Base-by-base conservation (phyloP, 2,888 invertebrate species). In the Pinctada fucata region DNA sequence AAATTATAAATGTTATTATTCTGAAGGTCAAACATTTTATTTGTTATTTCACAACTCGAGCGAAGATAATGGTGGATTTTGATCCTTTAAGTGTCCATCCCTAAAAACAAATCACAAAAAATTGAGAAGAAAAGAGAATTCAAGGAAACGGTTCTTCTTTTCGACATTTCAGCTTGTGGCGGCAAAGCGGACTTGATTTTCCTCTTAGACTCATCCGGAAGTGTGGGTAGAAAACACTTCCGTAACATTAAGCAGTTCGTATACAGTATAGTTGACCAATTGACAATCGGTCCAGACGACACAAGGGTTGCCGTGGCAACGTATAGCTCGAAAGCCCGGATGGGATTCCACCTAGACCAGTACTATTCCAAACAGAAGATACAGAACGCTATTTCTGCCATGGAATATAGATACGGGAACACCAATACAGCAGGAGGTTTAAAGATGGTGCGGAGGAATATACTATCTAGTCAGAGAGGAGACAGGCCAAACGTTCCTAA, bases 361-460 rank as follows among this genome's bases (percentile, higher is more conserved):
- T 89, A 88, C 79, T 63, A 79, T n/a, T 80, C 85, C 76, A 83
- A 88, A 70, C 83, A 78, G 49, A 81, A 85, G 3, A 84, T 91
- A 3, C 87, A 88, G 77, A 87, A 88, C 75, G 91, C 90, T 58
- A 87, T 91, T 48, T 86, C 89, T 5, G 87, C 87, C 47, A 88
- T 91, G 73, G 81, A 84, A 45, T 89, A 90, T 68, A 86, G 85
- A 74, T 88, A 88, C 66, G 91, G 91, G 8, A 88, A 89, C 76
- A 91, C 91, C 0, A 90, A 91, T 83, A 90, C 91, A 3, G 90
- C 90, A 3, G 86, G 84, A 5, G 91, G 89, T 3, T 80, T 91
- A 48, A 84, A 86, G 67, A 79, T 88, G 48, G 85, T 86, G 10
- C 73, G 90, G 63, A 81, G 85, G 72, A 76, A 83, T 58, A 84